Conservation (phyloP, 2,797 vertebrate species). For the Cossypha heuglini region DNA sequence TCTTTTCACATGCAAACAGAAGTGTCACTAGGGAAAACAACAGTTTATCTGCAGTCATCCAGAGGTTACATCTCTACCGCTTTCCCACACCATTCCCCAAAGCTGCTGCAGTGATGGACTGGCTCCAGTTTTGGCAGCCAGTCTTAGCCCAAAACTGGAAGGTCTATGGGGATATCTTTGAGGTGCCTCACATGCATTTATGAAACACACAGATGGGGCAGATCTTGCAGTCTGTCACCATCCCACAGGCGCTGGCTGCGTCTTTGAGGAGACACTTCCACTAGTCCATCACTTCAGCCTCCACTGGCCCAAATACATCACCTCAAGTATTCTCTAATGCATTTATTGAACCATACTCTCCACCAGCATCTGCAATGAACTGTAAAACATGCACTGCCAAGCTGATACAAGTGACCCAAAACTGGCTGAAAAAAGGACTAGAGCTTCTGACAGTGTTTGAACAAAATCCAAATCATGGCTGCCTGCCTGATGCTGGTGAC, state of each 20-base stretch:
- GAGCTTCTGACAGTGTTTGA: neutral
- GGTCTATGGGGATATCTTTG: neutral
- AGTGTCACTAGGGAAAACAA: neutral
- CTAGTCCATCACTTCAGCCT: neutral
- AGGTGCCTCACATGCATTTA: neutral
- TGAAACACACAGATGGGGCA: neutral
- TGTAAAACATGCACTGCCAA: neutral
- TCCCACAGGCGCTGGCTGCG: accelerated
- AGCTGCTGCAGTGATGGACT: neutral
- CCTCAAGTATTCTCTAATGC: neutral
- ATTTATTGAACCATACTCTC: neutral
- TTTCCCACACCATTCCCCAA: neutral
- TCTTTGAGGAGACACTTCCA: neutral
- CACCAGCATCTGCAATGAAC: neutral
- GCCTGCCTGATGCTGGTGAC: neutral
- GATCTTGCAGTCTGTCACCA: neutral
- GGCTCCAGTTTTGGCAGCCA: neutral
- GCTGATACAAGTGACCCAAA: neutral
- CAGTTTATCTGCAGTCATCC: neutral
- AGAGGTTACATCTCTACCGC: neutral
- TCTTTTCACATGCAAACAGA: neutral
- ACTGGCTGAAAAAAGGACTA: neutral
- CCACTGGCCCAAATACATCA: neutral
- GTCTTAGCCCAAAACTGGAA: neutral
- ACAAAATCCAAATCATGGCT: neutral